Percentiles rank a stretch among this genome's conserved stretches.
phyloP scores from a whole-genome alignment of 1,140 invertebrate genomes.

The Ridgeia piscesae region DNA sequence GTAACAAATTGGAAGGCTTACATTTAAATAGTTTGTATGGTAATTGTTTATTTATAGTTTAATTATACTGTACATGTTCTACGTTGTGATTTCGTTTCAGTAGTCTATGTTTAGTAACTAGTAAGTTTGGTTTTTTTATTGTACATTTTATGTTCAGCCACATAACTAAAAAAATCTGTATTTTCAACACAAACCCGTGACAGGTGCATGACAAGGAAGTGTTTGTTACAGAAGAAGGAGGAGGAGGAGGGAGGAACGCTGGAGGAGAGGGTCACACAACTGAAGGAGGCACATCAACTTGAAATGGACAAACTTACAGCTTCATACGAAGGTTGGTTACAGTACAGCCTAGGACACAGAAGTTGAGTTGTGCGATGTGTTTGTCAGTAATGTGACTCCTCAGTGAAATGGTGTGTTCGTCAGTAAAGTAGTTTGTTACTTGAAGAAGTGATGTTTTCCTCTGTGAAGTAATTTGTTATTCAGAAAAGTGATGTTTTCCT shows the following conservation, averaged over 20 bases:
- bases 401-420: not conserved
- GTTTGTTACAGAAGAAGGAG: not conserved
- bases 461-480: not conserved
- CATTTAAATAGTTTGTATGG: too few species aligned
- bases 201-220: not conserved
- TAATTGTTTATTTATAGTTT: too few species aligned
- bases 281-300: not conserved
- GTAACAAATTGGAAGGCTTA: too few species aligned
- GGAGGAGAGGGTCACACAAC: not conserved
- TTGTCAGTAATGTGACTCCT: not conserved
- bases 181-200: not conserved
- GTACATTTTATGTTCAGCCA: too few species aligned
- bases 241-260: not conserved
- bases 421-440: not conserved
- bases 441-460: not conserved
- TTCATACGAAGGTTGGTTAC: not conserved
- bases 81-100: too few species aligned
- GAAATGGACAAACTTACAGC: not conserved
- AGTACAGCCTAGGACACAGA: not conserved
- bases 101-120: too few species aligned
- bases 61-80: too few species aligned
- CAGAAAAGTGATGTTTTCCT: not conserved
- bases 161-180: too few species aligned
- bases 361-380: not conserved
- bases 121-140: too few species aligned